phyloP scores from a whole-genome alignment of 2,797 vertebrate genomes.

The Buphagus erythrorhynchus region DNA sequence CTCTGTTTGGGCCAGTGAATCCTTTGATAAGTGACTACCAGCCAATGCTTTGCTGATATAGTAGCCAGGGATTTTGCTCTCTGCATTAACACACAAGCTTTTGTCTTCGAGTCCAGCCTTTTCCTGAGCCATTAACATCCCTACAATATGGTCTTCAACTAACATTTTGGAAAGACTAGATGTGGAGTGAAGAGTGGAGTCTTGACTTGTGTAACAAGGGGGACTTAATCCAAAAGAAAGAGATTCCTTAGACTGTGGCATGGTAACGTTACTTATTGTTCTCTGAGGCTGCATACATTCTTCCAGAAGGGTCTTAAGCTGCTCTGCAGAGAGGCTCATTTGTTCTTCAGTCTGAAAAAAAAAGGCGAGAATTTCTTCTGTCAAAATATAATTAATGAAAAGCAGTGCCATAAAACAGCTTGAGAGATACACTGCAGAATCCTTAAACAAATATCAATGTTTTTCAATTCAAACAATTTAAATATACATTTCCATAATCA shows the following conservation, averaged over 20 bases:
- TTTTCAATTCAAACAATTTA: not conserved
- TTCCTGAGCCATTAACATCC: constrained; percentile 40
- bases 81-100: not conserved
- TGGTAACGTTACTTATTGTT: constrained; percentile 50
- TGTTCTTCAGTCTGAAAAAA: constrained; percentile 74
- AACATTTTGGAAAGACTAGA: constrained; percentile 66
- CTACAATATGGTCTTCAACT: constrained; percentile 66
- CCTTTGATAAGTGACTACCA: constrained; percentile 41
- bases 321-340: constrained; percentile 78
- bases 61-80: constrained; percentile 26
- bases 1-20: constrained; percentile 59
- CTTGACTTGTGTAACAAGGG: constrained; percentile 58
- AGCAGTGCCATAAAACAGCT: not conserved
- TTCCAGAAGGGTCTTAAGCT: constrained; percentile 84
- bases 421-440: not conserved
- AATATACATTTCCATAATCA: not conserved
- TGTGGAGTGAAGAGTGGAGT: constrained; percentile 50
- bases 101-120: not conserved
- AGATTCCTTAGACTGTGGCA: constrained; percentile 63
- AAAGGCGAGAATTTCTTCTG: constrained; percentile 41
- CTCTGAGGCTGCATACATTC: constrained; percentile 79
- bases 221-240: constrained; percentile 42
- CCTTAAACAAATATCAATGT: not conserved
- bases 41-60: constrained; percentile 63
- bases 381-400: constrained; percentile 58